Evolutionary conservation across 2,113 vertebrate species (phyloP), one percentile per base, ranked within the genome.

Genomic region (Aspidoscelis tigris): DNA sequence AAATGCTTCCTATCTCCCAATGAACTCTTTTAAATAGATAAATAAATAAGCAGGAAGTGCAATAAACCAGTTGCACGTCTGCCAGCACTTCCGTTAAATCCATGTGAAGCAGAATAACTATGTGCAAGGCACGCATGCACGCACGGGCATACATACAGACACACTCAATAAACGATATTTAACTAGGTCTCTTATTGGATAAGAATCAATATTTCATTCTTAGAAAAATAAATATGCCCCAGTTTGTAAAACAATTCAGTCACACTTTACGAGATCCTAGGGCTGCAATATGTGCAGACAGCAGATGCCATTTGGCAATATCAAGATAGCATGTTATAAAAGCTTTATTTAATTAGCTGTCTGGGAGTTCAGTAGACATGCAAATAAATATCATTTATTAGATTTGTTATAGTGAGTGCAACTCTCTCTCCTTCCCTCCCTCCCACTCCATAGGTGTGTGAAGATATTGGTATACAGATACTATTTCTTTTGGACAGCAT

Each of bases 311-410:
- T 82, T 86, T 85, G 58, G 82, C 80, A 81, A 88, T 64, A 87
- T 88, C 79, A 75, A 2, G 77, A 16, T 21, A 86, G 44, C 3
- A 83, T 41, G 66, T 78, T 83, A 70, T 85, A 84, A 86, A 92
- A 80, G 74, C 65, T 9, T 64, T 66, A 39, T 21, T 43, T 58
- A 79, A 86, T 81, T 41, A 77, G 47, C 82, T 33, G 68, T 82
- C 3, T 80, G 68, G 43, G 12, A 24, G 55, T 84, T 85, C 75
- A 86, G 65, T 61, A 64, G 75, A 80, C 21, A 41, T 68, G 41
- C 80, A 88, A 75, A 26, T 70, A 70, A 21, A 53, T 14, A 82
- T 26, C 61, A 76, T 88, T 70, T 68, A 86, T 84, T 61, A 61
- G 14, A 61, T 61, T 61, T 16, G 14, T 61, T 14, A 61, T 61